Evolutionary conservation across 2,113 vertebrate genomes (phyloP).

Genomic region (Melanerpes formicivorus): DNA sequence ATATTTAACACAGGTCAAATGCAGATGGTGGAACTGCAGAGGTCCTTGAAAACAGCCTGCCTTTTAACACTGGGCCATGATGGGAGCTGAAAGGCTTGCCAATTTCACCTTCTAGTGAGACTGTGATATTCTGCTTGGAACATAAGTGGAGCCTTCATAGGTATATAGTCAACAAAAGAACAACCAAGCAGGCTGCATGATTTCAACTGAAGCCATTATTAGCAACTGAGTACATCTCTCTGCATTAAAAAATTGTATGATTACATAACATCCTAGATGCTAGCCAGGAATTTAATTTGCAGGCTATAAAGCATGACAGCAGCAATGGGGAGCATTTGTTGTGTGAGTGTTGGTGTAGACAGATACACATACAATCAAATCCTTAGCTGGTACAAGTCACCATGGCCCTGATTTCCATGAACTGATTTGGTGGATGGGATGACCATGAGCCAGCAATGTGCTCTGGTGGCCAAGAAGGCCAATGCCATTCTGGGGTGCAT

Average conservation of each 20-base stretch:
- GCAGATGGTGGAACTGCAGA: constrained; percentile 64
- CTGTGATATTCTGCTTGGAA: constrained; percentile 45
- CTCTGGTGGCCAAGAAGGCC: too few species aligned
- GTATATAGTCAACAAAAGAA: not conserved
- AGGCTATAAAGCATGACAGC: not conserved
- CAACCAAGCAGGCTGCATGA: not conserved
- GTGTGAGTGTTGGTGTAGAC: not conserved
- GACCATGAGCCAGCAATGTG: too few species aligned
- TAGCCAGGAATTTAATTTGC: not conserved
- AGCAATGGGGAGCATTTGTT: not conserved
- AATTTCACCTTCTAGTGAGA: not conserved
- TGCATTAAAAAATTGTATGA: not conserved
- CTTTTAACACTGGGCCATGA: constrained; percentile 19
- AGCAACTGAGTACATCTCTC: not conserved
- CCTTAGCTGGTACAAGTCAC: not conserved
- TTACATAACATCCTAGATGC: not conserved
- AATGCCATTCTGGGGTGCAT: too few species aligned
- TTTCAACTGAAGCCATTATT: not conserved
- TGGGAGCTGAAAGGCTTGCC: constrained; percentile 35
- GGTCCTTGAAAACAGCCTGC: constrained; percentile 59
- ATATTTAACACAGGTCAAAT: constrained; percentile 82
- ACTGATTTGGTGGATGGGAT: not conserved
- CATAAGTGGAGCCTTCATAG: constrained; percentile 17
- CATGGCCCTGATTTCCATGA: not conserved
- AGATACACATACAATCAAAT: not conserved